Conservation (phyloP, 2,888 invertebrate species). For the Athetis lepigone region DNA sequence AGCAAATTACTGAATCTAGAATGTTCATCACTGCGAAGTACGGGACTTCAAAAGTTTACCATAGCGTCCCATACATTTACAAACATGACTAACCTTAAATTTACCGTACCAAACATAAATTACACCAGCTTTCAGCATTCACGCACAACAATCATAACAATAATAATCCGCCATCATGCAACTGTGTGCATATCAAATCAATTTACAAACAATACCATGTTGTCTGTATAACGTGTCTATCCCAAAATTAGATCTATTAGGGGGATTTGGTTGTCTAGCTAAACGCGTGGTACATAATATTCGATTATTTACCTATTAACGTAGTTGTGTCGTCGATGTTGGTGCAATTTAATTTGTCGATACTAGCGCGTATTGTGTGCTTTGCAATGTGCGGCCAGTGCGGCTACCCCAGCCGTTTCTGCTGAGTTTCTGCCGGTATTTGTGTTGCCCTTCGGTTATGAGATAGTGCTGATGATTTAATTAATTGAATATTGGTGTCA, state of each 20-base stretch:
- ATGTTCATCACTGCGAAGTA: too few relatives aligned
- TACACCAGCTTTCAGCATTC: conserved; percentile 19
- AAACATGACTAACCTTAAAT: neutral
- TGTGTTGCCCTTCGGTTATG: conserved; percentile 71
- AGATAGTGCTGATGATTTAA: conserved; percentile 74
- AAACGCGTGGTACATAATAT: conserved; percentile 67
- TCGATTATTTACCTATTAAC: conserved; percentile 84
- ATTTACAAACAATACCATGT: conserved; percentile 60
- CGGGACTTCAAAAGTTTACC: too few relatives aligned
- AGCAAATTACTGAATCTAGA: too few relatives aligned
- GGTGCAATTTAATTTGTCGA: conserved; percentile 86
- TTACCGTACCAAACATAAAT: conserved; percentile 20
- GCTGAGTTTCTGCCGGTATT: conserved; percentile 69
- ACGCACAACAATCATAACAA: conserved; percentile 44
- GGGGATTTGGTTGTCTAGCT: conserved; percentile 58
- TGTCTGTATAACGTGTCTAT: conserved; percentile 67
- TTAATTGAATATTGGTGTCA: conserved; percentile 65
- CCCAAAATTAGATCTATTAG: conserved; percentile 77
- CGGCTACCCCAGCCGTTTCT: conserved; percentile 50
- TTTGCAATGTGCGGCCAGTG: conserved; percentile 55
- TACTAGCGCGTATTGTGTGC: conserved; percentile 65
- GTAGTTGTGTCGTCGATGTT: conserved; percentile 62
- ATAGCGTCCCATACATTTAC: neutral
- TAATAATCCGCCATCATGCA: conserved; percentile 48
- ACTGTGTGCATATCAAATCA: conserved; percentile 60